Conservation (phyloP, 2,797 vertebrate genomes). For the Pangasius djambal region DNA sequence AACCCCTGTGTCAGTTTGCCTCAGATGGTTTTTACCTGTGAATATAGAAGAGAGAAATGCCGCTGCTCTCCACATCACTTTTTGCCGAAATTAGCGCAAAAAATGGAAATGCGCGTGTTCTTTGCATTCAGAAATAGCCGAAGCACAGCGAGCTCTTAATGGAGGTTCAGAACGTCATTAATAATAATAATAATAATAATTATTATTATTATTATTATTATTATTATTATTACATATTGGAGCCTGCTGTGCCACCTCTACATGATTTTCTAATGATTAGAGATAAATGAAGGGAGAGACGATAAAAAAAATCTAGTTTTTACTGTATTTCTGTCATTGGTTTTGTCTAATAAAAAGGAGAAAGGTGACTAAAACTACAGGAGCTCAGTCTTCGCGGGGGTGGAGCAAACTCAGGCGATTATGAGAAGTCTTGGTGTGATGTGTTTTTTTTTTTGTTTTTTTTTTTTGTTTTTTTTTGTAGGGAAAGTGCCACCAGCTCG, state of each 20-base stretch:
- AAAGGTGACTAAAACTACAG: neutral
- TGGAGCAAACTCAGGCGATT: neutral
- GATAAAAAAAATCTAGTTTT: neutral
- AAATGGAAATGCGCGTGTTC: neutral
- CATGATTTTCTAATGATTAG: slow-evolving; percentile 55
- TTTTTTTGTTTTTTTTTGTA: too few species aligned
- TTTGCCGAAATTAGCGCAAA: neutral
- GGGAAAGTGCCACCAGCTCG: too few species aligned
- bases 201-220: too few species aligned
- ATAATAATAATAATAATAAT: slow-evolving; percentile 59
- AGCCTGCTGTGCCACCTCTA: slow-evolving; percentile 53
- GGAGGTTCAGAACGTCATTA: neutral
- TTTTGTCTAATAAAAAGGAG: neutral
- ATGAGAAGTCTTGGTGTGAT: neutral
- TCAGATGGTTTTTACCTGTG: neutral
- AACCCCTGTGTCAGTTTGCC: neutral
- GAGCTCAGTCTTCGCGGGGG: neutral
- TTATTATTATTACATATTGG: slow-evolving; percentile 62
- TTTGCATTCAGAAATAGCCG: slow-evolving; percentile 33
- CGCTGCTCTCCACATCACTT: neutral
- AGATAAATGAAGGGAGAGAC: neutral
- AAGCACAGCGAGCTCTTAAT: slow-evolving; percentile 27
- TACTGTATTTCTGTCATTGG: neutral
- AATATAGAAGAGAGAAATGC: neutral
- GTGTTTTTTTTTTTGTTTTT: too few species aligned